Evolutionary conservation across 2,888 invertebrate genomes (phyloP).

Genomic region (Hyles lineata): DNA sequence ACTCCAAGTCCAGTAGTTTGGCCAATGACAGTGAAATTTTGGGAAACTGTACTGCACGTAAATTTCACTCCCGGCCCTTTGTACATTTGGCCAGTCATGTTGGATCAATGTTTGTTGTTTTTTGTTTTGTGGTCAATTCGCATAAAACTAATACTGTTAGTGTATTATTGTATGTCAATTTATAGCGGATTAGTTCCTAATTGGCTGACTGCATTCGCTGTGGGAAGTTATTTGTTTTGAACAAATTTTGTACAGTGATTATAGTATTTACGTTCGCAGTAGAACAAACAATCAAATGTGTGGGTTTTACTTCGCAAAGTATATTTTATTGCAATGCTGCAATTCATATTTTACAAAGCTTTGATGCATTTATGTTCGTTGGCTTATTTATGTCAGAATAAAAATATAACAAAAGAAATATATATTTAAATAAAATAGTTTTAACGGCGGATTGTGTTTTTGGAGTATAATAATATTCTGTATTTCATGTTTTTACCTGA

Average conservation of each 20-base stretch:
- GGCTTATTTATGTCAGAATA: too few relatives aligned
- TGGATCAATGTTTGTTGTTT: not conserved
- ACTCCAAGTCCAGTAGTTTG: constrained; percentile 49
- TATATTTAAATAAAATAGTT: too few relatives aligned
- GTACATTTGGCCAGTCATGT: constrained; percentile 35
- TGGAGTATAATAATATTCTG: too few relatives aligned
- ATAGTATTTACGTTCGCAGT: not conserved
- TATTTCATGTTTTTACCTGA: too few relatives aligned
- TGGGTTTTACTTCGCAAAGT: not conserved
- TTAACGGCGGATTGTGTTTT: too few relatives aligned
- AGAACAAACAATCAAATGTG: not conserved
- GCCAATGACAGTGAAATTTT: constrained; percentile 54
- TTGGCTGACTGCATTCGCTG: not conserved
- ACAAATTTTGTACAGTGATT: not conserved
- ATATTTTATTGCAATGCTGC: not conserved
- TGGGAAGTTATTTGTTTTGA: not conserved
- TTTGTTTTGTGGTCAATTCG: not conserved
- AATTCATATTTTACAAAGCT: not conserved
- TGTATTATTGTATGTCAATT: not conserved
- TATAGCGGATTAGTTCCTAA: not conserved
- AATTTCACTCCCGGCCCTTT: constrained; percentile 49
- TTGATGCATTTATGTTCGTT: too few relatives aligned
- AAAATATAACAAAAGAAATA: too few relatives aligned
- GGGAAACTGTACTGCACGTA: constrained; percentile 47
- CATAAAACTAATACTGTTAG: not conserved